Evolutionary conservation across 64 coral and sea anemone species (phyloP).

Genomic region (Anthopleura sola): DNA sequence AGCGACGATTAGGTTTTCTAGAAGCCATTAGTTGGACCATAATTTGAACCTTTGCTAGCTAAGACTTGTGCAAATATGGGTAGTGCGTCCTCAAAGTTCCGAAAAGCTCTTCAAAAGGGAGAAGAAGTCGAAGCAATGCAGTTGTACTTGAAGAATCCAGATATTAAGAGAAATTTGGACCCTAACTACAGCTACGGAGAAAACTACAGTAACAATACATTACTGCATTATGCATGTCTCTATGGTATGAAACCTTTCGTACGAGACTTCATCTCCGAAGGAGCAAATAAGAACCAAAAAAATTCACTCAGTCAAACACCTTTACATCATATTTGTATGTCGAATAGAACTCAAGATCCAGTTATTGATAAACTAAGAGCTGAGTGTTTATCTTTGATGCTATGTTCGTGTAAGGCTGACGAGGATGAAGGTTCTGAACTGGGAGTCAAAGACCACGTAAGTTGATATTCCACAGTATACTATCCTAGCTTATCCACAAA

Average conservation of each 20-base stretch:
- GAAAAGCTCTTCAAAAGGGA: conserved; percentile 94
- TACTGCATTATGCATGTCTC: conserved; percentile 74
- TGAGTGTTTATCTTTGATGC: conserved; percentile 73
- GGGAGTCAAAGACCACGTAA: conserved; percentile 20
- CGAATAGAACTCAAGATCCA: conserved; percentile 34
- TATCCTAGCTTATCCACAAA: too few relatives aligned
- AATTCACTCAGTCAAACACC: conserved; percentile 69
- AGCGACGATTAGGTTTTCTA: not conserved
- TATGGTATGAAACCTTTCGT: conserved; percentile 90
- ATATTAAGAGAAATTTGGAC: conserved; percentile 88
- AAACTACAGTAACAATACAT: conserved; percentile 69
- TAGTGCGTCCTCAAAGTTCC: conserved; percentile 81
- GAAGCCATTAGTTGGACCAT: not conserved
- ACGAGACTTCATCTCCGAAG: conserved; percentile 76
- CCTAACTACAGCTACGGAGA: conserved; percentile 77
- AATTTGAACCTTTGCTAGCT: too few relatives aligned
- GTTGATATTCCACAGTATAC: not conserved
- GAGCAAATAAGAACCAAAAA: conserved; percentile 56
- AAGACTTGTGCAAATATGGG: conserved; percentile 51
- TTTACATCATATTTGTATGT: conserved; percentile 71
- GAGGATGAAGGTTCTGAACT: conserved; percentile 49
- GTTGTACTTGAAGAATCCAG: conserved; percentile 82
- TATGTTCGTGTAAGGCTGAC: conserved; percentile 37
- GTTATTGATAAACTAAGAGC: conserved; percentile 60
- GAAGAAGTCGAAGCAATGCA: conserved; percentile 98